A percentile compares a stretch with the other conserved stretches of the same genome.
phyloP scores from a whole-genome alignment of 2,888 invertebrate genomes.

The Acronicta aceris region DNA sequence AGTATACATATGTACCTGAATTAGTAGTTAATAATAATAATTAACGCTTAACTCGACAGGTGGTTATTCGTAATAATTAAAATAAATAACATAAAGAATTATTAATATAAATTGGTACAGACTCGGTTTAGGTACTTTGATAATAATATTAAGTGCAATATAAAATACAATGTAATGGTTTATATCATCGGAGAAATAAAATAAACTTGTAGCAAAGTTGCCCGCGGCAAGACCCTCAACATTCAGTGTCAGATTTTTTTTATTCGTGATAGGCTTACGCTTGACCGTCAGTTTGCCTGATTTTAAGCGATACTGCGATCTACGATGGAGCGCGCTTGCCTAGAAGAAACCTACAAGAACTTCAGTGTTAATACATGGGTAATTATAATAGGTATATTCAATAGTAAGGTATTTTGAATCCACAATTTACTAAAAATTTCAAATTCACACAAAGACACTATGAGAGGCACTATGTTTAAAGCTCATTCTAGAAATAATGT shows the following conservation, averaged over 20 bases:
- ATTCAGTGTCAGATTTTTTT: too few species aligned
- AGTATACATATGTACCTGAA: slow-evolving; percentile 54
- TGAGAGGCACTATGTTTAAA: slow-evolving; percentile 40
- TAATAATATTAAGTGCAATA: neutral
- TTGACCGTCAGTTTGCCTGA: too few species aligned
- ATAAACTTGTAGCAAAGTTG: too few species aligned
- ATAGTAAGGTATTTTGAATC: too few species aligned
- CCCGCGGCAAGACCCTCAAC: too few species aligned
- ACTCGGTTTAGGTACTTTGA: slow-evolving; percentile 6
- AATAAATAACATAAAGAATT: slow-evolving; percentile 12
- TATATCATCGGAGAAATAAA: neutral
- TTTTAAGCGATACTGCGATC: too few species aligned
- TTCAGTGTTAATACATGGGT: too few species aligned
- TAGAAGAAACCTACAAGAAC: too few species aligned
- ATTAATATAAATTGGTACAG: slow-evolving; percentile 11
- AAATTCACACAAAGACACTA: too few species aligned
- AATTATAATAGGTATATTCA: too few species aligned
- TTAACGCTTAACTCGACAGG: slow-evolving; percentile 18
- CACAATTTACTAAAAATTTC: slow-evolving; percentile 13
- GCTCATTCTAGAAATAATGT: slow-evolving; percentile 15
- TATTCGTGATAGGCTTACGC: too few species aligned
- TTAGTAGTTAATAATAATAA: slow-evolving; percentile 34
- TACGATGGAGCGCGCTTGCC: too few species aligned
- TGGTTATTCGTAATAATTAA: slow-evolving; percentile 32
- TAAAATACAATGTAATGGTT: neutral